Evolutionary conservation across 1,140 invertebrate genomes (phyloP).

Genomic region (Trichoplusia ni): DNA sequence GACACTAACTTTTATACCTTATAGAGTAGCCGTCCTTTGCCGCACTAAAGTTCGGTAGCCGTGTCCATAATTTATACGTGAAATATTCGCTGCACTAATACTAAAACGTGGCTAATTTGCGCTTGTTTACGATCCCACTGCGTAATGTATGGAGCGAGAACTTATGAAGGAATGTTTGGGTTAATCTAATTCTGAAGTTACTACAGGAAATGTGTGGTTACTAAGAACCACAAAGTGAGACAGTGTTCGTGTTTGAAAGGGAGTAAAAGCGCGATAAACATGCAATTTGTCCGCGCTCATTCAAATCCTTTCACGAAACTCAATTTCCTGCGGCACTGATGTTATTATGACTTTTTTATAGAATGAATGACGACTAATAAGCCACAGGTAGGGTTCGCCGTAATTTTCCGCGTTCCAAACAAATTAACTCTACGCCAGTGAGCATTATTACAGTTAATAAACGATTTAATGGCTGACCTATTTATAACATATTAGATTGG

Average conservation of each 20-base stretch:
- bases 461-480: constrained; percentile 46
- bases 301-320: constrained; percentile 26
- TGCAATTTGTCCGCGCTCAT: constrained; percentile 15
- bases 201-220: not conserved
- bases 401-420: constrained; percentile 40
- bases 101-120: constrained; percentile 15
- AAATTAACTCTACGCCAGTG: constrained; percentile 44
- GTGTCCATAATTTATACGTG: constrained; percentile 16
- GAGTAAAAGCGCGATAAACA: constrained; percentile 22
- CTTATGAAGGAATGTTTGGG: too few relatives aligned
- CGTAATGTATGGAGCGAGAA: not conserved
- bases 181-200: not conserved
- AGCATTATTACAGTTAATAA: constrained; percentile 46
- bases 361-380: constrained; percentile 33
- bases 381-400: constrained; percentile 26
- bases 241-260: not conserved
- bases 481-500: constrained; percentile 40
- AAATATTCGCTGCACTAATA: constrained; percentile 7
- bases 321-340: constrained; percentile 19
- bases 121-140: not conserved
- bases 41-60: constrained; percentile 8
- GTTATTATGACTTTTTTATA: constrained; percentile 34
- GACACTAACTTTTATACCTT: constrained; percentile 22
- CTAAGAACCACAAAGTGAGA: not conserved
- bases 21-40: constrained; percentile 17